Evolutionary conservation across 2,888 invertebrate species (phyloP).

Genomic region (Temnothorax rugatulus): DNA sequence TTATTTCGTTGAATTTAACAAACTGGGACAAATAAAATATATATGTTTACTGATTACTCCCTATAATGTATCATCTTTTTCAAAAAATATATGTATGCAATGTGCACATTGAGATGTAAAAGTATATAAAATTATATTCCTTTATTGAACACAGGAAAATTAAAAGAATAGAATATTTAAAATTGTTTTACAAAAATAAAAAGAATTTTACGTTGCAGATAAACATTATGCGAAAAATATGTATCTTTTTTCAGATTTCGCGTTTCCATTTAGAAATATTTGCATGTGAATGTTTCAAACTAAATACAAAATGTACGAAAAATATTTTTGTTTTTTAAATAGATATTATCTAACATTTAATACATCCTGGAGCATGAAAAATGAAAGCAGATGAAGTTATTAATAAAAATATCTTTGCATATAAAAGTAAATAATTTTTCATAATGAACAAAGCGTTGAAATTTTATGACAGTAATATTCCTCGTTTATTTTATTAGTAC

Average conservation of each 20-base stretch:
- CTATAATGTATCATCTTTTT: not conserved
- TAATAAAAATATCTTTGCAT: constrained; percentile 8
- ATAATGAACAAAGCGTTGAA: not conserved
- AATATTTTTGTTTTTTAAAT: constrained; percentile 24
- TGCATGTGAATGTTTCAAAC: not conserved
- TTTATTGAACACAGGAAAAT: not conserved
- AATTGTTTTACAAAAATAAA: not conserved
- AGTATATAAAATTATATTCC: not conserved
- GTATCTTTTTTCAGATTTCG: not conserved
- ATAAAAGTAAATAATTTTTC: constrained; percentile 34
- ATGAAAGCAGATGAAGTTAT: not conserved
- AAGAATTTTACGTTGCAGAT: not conserved
- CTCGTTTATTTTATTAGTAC: not conserved
- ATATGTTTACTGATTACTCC: constrained; percentile 24
- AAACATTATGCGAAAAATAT: not conserved
- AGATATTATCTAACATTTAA: not conserved
- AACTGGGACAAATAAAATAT: constrained; percentile 75
- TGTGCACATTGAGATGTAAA: not conserved
- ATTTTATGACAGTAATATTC: not conserved
- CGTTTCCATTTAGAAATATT: constrained; percentile 7
- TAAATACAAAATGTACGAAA: constrained; percentile 6
- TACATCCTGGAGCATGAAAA: not conserved
- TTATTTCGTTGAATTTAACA: constrained; percentile 30
- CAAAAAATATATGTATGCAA: not conserved
- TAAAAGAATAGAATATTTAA: not conserved